Evolutionary conservation across 1,140 invertebrate genomes (phyloP), one percentile per base, ranked within the genome.

Genomic region (Physella acuta): DNA sequence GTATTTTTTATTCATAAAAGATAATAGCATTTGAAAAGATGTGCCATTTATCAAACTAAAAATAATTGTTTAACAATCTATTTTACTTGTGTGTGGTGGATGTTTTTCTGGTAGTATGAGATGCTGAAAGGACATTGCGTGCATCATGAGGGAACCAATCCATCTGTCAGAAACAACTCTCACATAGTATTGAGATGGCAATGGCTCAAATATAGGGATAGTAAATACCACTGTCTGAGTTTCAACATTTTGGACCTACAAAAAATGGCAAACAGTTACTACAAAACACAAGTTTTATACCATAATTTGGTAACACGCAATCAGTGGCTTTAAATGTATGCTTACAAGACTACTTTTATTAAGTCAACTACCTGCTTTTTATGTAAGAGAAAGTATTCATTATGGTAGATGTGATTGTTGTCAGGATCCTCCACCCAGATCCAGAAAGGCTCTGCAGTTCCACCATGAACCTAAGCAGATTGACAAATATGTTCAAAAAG

Each of bases 351-450:
- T 34, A 33, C 16, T 20, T 28, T 44, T 1, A 16, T 2, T 0
- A 44, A 44, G 39, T 11, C 39, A 44, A 44, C 39, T 44, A 95
- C 93, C 87, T 93, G 91, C 87, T 94, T 94, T 84, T 92, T 92
- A 24, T 91, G 93, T 1, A 99, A 83, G 17, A 92, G 88, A 82
- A 99, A 94, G 77, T 93, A 92, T 82, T 99, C 98, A 61, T 92
- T 92, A 87, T 99, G 97, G 84, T 98, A 97, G 80, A 99, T 98
- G 74, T 90, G 91, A 84, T 98, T 94, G 69, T 88, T 92, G 17
- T 94, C 92, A 0, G 95, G 92, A 86, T 99, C 95, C 86, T 98
- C 96, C 20, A 99, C 92, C 94, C 97, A 98, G 61, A 99, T 90
- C 93, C 95, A 99, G 85, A 98, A 99, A 1, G 92, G 89, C 85